Percentiles rank a stretch among this genome's conserved stretches.
phyloP scores from a whole-genome alignment of 2,113 vertebrate species.

The Crotalus horridus region DNA sequence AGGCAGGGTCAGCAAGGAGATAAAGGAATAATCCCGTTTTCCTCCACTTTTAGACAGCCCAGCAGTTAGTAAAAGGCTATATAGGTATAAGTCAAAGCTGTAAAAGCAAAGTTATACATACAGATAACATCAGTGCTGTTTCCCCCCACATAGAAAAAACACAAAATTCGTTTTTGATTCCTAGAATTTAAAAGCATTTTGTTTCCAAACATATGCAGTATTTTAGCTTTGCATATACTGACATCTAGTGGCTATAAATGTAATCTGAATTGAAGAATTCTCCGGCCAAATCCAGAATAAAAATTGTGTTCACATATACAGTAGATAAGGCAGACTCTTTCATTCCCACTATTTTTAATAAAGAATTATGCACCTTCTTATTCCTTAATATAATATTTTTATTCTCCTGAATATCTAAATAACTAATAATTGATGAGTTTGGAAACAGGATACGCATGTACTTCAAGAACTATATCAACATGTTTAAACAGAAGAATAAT shows the following conservation, averaged over 20 bases:
- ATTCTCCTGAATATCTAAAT: background rate
- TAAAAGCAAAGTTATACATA: background rate
- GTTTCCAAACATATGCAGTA: background rate
- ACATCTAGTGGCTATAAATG: conserved; percentile 62
- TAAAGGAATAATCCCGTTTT: background rate
- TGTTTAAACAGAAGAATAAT: background rate
- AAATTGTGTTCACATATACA: background rate
- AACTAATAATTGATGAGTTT: background rate
- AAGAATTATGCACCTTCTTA: background rate
- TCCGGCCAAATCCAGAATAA: background rate
- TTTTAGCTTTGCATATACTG: conserved; percentile 27
- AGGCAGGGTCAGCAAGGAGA: background rate
- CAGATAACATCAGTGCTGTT: background rate
- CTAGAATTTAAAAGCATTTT: accelerated
- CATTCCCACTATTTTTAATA: background rate
- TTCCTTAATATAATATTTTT: background rate
- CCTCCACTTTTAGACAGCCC: background rate
- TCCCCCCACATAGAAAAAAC: background rate
- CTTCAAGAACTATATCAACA: background rate
- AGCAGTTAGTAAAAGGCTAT: background rate
- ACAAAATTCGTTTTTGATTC: accelerated
- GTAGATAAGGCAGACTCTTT: background rate
- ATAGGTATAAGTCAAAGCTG: background rate
- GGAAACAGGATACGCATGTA: background rate
- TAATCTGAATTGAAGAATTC: background rate